These are phyloP conservation scores for Lepilemur ruficaudatus DNA, from an alignment of 2,797 vertebrate species.

Conservation along the genomic window DNA sequence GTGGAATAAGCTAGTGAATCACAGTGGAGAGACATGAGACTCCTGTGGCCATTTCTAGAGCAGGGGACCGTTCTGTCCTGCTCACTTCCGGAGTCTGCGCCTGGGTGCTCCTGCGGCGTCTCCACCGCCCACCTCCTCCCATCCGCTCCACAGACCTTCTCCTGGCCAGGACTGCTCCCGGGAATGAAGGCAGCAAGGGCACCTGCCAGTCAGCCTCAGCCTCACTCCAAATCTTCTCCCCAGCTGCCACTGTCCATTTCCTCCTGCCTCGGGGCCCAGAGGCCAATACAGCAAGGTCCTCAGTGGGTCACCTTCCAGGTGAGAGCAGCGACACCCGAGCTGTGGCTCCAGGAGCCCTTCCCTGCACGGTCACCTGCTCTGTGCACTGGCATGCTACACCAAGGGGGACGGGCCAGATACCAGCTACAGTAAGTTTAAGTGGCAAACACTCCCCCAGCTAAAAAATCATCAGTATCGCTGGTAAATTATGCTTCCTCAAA, in stretches of 20 bases:
- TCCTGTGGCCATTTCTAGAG: not conserved
- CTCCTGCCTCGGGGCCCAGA: not conserved
- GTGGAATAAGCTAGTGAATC: rapidly evolving
- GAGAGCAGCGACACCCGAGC: not conserved
- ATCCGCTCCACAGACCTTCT: not conserved
- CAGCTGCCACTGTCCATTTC: not conserved
- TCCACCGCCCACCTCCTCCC: not conserved
- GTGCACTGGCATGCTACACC: not conserved
- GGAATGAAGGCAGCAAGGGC: not conserved
- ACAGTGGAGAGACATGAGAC: not conserved
- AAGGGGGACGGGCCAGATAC: no score
- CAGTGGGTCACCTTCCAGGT: no score
- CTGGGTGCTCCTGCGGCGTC: not conserved
- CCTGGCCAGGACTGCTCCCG: not conserved
- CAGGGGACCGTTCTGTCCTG: not conserved
- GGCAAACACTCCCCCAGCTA: rapidly evolving
- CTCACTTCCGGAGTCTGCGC: not conserved
- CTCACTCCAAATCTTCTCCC: not conserved
- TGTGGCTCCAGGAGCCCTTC: not conserved
- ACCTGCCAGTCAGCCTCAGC: rapidly evolving
- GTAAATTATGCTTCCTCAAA: not conserved
- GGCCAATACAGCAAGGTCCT: not conserved
- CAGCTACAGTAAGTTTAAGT: rapidly evolving
- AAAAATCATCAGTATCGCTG: not conserved
- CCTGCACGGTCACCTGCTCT: not conserved